Percentiles rank a stretch among this genome's conserved stretches.
Evolutionary conservation across 1,140 invertebrate genomes (phyloP).

Genomic region (Thaumatotibia leucotreta): DNA sequence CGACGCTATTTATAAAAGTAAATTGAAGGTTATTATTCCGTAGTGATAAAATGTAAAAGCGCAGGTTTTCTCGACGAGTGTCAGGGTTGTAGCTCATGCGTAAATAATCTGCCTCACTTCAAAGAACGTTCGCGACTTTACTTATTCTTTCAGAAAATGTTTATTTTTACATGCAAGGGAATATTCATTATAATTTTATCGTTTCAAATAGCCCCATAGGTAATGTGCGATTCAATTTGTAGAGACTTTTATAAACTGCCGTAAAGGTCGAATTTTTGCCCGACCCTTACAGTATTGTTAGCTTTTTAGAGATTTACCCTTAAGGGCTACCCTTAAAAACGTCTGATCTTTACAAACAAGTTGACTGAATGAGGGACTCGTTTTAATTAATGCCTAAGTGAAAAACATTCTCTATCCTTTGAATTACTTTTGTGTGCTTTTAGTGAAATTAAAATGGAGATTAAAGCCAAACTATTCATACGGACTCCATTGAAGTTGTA

Average conservation of each 20-base stretch:
- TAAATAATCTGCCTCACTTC: constrained; percentile 3
- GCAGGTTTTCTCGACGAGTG: background rate
- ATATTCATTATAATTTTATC: background rate
- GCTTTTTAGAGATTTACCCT: background rate
- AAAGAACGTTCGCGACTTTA: constrained; percentile 1
- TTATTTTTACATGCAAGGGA: background rate
- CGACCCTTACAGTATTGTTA: background rate
- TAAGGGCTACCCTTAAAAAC: background rate
- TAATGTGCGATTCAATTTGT: no score
- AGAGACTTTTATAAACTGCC: no score
- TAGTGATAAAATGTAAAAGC: background rate
- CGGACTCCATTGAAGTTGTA: no score
- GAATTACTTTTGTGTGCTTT: background rate
- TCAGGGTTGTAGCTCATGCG: constrained; percentile 4
- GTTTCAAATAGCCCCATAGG: background rate
- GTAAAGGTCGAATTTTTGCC: background rate
- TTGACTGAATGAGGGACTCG: background rate
- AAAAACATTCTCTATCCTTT: background rate
- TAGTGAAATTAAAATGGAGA: background rate
- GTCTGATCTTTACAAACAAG: background rate
- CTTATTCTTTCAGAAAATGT: background rate
- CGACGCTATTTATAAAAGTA: no score
- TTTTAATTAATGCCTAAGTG: background rate
- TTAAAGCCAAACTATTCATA: no score
- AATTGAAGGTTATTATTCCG: background rate